These are phyloP conservation scores for Cactoblastis cactorum DNA, from an alignment of 2,888 invertebrate species.

Conservation along the genomic window DNA sequence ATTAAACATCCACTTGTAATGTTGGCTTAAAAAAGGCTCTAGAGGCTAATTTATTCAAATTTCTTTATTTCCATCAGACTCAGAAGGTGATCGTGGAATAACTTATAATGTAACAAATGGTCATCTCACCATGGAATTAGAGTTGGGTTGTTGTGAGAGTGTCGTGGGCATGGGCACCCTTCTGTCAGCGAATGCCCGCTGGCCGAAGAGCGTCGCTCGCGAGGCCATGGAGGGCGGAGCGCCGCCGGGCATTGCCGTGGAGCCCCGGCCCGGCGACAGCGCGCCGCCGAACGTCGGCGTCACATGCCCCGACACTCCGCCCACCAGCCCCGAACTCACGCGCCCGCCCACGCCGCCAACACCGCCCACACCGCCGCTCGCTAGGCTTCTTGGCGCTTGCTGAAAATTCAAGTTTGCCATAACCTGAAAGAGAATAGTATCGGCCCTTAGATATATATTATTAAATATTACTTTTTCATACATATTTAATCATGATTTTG, in stretches of 20 bases:
- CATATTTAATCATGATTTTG: not conserved
- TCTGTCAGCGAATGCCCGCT: constrained; percentile 88
- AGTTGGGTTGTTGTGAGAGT: constrained; percentile 71
- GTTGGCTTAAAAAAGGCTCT: too few relatives aligned
- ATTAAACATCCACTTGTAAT: too few relatives aligned
- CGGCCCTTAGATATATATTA: not conserved
- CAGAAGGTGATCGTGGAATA: too few relatives aligned
- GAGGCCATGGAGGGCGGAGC: constrained; percentile 80
- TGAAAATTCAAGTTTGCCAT: constrained; percentile 97
- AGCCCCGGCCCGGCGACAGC: constrained; percentile 65
- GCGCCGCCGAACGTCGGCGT: constrained; percentile 74
- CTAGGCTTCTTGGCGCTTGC: constrained; percentile 92
- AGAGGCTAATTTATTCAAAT: too few relatives aligned
- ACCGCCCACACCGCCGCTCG: constrained; percentile 82
- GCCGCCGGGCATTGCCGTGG: constrained; percentile 68
- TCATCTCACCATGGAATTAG: constrained; percentile 71
- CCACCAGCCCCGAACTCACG: constrained; percentile 85
- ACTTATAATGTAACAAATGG: too few relatives aligned
- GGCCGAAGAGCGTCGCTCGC: constrained; percentile 85
- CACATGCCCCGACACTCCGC: constrained; percentile 82
- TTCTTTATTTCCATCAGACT: too few relatives aligned
- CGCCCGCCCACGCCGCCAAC: constrained; percentile 77
- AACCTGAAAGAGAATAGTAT: constrained; percentile 78
- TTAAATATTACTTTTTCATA: not conserved
- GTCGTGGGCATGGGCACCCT: constrained; percentile 83